These are phyloP conservation scores for Neotoma lepida DNA, from an alignment of 2,113 vertebrate genomes.

Conservation along the genomic window DNA sequence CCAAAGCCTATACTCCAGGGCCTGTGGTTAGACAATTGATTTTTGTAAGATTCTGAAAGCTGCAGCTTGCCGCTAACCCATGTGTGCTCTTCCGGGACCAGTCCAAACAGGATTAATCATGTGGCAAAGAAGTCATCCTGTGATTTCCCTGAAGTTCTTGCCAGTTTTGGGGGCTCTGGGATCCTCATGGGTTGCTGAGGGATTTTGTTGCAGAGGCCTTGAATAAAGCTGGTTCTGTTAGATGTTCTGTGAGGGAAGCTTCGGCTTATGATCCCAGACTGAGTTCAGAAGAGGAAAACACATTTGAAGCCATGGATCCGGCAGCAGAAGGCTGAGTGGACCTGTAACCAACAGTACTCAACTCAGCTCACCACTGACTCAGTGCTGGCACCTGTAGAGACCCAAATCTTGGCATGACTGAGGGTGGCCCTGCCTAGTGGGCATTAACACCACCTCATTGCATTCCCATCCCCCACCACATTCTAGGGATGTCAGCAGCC, in stretches of 20 bases:
- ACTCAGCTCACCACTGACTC: not conserved
- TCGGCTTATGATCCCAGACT: not conserved
- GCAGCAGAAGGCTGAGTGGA: not conserved
- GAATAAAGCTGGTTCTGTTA: not conserved
- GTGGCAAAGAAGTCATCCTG: slow-evolving; percentile 47
- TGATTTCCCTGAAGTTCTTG: slow-evolving; percentile 74
- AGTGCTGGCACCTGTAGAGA: not conserved
- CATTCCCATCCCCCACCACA: fast-evolving
- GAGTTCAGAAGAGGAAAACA: not conserved
- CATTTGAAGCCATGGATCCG: not conserved
- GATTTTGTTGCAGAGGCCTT: not conserved
- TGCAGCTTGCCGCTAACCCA: not conserved
- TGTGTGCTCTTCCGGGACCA: slow-evolving; percentile 63
- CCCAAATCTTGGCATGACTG: not conserved
- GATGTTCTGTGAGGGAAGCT: not conserved
- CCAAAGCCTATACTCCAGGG: not conserved
- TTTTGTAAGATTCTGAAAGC: slow-evolving; percentile 41
- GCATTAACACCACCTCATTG: not conserved
- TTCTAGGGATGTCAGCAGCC: not conserved
- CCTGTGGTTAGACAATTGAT: not conserved
- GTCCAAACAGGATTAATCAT: slow-evolving; percentile 72
- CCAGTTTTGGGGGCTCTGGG: slow-evolving; percentile 59
- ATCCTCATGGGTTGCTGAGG: not conserved
- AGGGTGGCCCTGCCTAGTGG: not conserved
- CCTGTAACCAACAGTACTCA: not conserved